These are phyloP conservation scores for Columba guinea DNA, from an alignment of 2,797 vertebrate genomes.

Conservation along the genomic window DNA sequence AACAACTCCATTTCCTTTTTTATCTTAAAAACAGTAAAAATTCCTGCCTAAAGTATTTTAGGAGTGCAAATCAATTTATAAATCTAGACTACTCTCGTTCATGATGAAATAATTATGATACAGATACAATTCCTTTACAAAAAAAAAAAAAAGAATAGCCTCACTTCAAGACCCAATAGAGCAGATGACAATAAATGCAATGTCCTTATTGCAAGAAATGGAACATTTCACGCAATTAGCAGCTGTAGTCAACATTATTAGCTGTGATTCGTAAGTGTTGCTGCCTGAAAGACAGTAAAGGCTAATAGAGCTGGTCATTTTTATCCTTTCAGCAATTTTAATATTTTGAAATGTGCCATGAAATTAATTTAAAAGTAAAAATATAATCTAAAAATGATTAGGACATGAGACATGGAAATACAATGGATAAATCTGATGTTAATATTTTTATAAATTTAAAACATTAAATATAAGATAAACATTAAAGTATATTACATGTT, in stretches of 20 bases:
- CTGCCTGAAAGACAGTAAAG: not conserved
- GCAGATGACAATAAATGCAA: conserved; percentile 18
- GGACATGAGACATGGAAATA: not conserved
- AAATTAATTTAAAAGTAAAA: not conserved
- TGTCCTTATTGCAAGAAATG: not conserved
- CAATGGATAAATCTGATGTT: not conserved
- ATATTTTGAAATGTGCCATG: not conserved
- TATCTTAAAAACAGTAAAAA: not conserved
- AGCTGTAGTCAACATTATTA: not conserved
- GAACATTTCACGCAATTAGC: conserved; percentile 22
- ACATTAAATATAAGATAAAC: not conserved
- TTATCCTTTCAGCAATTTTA: not conserved
- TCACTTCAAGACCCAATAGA: not conserved
- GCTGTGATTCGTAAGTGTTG: not conserved
- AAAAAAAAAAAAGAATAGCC: not conserved
- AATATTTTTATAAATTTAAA: not conserved
- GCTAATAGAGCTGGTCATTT: not conserved
- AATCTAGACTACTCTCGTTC: not conserved
- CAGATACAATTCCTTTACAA: not conserved
- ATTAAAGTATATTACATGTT: not conserved
- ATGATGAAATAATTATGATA: not conserved
- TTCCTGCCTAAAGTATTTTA: not conserved
- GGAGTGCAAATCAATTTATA: not conserved
- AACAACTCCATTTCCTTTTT: not conserved
- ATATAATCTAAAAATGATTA: not conserved